Conservation (phyloP, 1,140 invertebrate species). For the Coenobita brevimanus region DNA sequence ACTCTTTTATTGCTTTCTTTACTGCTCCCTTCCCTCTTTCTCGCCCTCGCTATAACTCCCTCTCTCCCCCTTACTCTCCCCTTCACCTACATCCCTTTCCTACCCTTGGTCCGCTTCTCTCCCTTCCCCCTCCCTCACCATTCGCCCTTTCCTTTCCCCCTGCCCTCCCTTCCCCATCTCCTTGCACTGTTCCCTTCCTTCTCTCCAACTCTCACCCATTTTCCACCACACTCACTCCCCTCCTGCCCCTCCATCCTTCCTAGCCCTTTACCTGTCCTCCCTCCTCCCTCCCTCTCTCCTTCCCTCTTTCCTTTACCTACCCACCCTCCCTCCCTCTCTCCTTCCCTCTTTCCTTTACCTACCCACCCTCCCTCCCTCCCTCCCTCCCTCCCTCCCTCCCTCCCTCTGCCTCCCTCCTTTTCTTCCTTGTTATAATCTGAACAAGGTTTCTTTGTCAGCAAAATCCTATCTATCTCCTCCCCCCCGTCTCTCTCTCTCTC, state of each 20-base stretch:
- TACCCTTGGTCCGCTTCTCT: background rate
- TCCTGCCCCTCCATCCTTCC: background rate
- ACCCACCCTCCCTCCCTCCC: background rate
- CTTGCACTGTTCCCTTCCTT: background rate
- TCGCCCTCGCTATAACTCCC: background rate
- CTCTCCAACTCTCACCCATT: background rate
- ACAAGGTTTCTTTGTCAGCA: too few species aligned
- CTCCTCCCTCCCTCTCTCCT: background rate
- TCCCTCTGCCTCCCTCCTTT: too few species aligned
- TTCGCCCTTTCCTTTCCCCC: background rate
- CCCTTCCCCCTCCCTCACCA: background rate
- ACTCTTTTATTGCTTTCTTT: too few species aligned
- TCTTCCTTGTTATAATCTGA: background rate
- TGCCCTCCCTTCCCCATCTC: background rate
- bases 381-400: constrained; percentile 1
- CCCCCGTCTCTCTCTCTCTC: background rate
- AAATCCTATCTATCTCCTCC: background rate
- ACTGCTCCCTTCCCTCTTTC: background rate
- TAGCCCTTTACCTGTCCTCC: background rate
- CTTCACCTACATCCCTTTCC: background rate
- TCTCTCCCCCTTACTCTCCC: background rate
- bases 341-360: background rate
- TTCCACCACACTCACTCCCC: background rate
- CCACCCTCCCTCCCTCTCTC: background rate
- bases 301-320: background rate